Evolutionary conservation across 2,888 invertebrate species (phyloP).

Genomic region (Clivina fossor): DNA sequence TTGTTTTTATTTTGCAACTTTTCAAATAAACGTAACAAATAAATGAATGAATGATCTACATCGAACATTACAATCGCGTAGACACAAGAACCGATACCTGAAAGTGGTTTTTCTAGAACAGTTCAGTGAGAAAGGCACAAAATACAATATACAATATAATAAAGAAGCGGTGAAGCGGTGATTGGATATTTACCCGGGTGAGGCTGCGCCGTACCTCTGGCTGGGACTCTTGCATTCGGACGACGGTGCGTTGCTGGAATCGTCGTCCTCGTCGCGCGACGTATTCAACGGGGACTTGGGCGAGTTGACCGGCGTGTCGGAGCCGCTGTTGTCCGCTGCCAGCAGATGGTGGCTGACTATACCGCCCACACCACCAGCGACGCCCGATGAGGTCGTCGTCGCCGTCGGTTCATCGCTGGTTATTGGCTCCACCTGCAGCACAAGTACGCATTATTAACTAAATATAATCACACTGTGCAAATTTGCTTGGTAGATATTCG

Average conservation of each 20-base stretch:
- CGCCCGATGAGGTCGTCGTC: slow-evolving; percentile 35
- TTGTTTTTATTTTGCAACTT: too few species aligned
- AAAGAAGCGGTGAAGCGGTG: too few species aligned
- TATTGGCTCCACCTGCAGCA: slow-evolving; percentile 47
- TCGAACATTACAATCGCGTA: too few species aligned
- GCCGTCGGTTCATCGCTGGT: slow-evolving; percentile 38
- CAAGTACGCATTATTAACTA: too few species aligned
- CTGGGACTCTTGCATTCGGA: slow-evolving; percentile 71
- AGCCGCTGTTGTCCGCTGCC: slow-evolving; percentile 49
- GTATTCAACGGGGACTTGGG: slow-evolving; percentile 61
- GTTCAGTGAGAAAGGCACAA: background rate
- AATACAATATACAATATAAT: background rate
- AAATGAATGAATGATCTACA: too few species aligned
- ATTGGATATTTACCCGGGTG: background rate
- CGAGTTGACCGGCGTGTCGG: slow-evolving; percentile 52
- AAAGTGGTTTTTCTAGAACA: too few species aligned
- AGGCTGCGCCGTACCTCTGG: background rate
- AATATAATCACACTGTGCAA: too few species aligned
- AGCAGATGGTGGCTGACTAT: slow-evolving; percentile 35
- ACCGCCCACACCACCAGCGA: slow-evolving; percentile 35
- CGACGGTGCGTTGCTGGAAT: slow-evolving; percentile 69
- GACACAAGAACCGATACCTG: too few species aligned
- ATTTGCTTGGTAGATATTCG: too few species aligned
- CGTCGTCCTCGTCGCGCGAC: slow-evolving; percentile 67
- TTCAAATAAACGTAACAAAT: too few species aligned